Evolutionary conservation across 2,113 vertebrate species (phyloP).

Genomic region (Laterallus jamaicensis): DNA sequence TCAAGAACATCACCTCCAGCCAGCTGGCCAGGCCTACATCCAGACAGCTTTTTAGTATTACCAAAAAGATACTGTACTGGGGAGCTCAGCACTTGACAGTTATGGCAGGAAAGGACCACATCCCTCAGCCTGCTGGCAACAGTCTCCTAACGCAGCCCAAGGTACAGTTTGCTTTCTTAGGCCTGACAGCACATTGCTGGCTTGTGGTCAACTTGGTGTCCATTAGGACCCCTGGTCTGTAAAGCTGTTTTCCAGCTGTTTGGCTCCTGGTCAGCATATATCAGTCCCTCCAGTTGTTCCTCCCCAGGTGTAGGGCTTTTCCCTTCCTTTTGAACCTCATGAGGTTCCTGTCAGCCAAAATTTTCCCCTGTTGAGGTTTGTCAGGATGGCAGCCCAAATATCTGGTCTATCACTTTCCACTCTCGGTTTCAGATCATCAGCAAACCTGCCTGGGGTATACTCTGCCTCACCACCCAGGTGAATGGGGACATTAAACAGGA

Average conservation of each 20-base stretch:
- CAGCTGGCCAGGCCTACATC: not conserved
- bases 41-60: not conserved
- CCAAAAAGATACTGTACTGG: not conserved
- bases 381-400: not conserved
- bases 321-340: not conserved
- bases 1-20: not conserved
- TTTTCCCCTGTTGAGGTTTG: not conserved
- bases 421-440: not conserved
- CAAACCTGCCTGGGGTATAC: not conserved
- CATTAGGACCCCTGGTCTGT: not conserved
- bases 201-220: not conserved
- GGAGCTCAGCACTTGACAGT: not conserved
- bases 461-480: not conserved
- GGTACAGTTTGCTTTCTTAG: rapidly evolving
- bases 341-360: not conserved
- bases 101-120: not conserved
- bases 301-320: not conserved
- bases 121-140: not conserved
- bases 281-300: not conserved
- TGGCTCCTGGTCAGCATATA: not conserved
- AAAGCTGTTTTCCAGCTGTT: not conserved
- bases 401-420: not conserved
- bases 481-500: not conserved
- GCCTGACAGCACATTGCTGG: not conserved
- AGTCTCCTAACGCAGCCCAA: not conserved